Base-by-base conservation (phyloP, 2,888 invertebrate species). In the Phortica okadai region DNA sequence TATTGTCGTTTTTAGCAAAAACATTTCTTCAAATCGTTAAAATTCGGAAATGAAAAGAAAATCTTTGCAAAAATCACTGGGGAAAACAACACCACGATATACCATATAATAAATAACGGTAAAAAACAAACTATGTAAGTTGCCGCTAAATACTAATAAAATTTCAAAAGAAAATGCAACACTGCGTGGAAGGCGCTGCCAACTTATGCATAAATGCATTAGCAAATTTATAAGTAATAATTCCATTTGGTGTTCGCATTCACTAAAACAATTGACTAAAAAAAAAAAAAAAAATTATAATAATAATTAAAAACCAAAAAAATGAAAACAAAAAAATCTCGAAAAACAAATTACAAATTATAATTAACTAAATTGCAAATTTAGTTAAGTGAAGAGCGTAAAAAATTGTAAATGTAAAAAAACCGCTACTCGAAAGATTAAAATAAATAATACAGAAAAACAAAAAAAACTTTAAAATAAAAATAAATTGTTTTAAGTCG, bases 81-180 rank as follows among this genome's bases (percentile, higher is more conserved):
- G 87, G 89, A 89, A 89, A 89, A 88, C 85, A 90, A 90, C 90
- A 89, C 88, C 90, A 89, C 85, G 77, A 67, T 5, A 81, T 77
- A 78, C 75, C 56, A 74, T 16, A 54, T 78, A 1, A 77, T 76
- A 79, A 76, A 76, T 78, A 73, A 41, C 74, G 73, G 76, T 74
- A 77, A 66, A 76, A 73, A 74, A 77, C 16, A 76, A 58, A 50
- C 64, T 21, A 72, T 33, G 21, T 21, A 73, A 50, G 50, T 11
- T 50, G 50, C 50, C 14, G 58, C 67, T n/a, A 42, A 50, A 54
- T 14, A 42, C 62, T 74, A 69, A 78, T 25, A 67, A 74, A 76
- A 76, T 54, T 70, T 77, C 67, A 69, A 58, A 69, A 69, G 14
- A 54, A 41, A 66, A 66, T 59, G 62, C 62, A 62, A 62, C 21